Base-by-base conservation (phyloP, 2,113 vertebrate genomes). In the Papio anubis region DNA sequence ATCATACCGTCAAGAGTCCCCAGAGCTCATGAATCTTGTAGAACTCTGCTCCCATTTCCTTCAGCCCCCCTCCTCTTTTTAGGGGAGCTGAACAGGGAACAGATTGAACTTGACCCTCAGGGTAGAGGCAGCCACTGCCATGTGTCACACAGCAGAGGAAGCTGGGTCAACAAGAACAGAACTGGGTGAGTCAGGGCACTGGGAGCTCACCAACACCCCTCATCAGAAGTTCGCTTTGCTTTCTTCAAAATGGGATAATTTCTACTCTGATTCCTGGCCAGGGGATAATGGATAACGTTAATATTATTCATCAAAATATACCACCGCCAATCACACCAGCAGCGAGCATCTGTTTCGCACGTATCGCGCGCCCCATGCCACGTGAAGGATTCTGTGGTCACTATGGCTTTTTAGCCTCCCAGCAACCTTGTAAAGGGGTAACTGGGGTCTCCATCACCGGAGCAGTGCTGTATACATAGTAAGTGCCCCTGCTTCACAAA, bases 181-280 rank as follows among this genome's bases (percentile, higher is more conserved):
- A 72, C 25, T 10, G 16, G 35, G 86, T 50, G 52, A 35, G 17
- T 82, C 83, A 11, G 43, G 92, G 27, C 32, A 17, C 16, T 61
- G 35, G 43, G 66, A 61, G 32, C 32, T 66, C 25, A 40, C 45
- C 55, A 27, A 30, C 70, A 11, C n/a, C 75, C 57, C 20, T 52
- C 11, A 2, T 50, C 3, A 73, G 68, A 48, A 68, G 72, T 57
- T 90, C 13, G 30, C 70, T 86, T 92, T 88, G 59, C 61, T 72
- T 72, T 59, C 89, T 59, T 72, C 27, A 17, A 88, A 95, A 88
- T 57, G 52, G 66, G 35, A 61, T 78, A 32, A 73, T 52, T 91
- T 76, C 57, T 70, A 81, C 57, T 52, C 80, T 8, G 50, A 48
- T 13, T 20, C 55, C 70, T 27, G 40, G 48, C 55, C 45, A 61